Conservation (phyloP, 2,888 invertebrate genomes). For the Pammene aurita region DNA sequence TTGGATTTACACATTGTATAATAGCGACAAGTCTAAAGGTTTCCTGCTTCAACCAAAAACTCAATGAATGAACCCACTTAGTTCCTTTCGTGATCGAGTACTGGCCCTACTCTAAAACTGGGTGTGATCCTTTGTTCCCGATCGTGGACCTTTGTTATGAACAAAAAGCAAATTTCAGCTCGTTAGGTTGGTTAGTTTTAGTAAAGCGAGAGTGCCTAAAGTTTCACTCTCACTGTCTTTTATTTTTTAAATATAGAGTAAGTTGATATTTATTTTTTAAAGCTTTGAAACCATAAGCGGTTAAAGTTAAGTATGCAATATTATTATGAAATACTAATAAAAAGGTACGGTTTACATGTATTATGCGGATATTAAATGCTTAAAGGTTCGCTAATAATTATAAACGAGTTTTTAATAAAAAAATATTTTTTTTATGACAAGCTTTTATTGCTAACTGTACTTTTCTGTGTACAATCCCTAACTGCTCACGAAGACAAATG, state of each 20-base stretch:
- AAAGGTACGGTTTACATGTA: no score
- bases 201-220: conserved; percentile 13
- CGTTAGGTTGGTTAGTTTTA: conserved; percentile 30
- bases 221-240: neutral
- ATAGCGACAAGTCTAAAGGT: conserved; percentile 11
- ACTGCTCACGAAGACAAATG: no score
- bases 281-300: neutral
- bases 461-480: no score
- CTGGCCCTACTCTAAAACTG: conserved; percentile 29
- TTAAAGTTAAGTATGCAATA: neutral
- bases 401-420: no score
- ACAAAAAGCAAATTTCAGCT: conserved; percentile 35
- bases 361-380: no score
- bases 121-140: conserved; percentile 36
- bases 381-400: no score
- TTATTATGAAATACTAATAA: no score
- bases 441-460: no score
- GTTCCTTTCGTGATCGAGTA: conserved; percentile 39
- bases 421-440: no score
- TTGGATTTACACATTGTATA: no score
- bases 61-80: conserved; percentile 38
- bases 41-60: conserved; percentile 23
- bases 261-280: neutral
- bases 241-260: no score
- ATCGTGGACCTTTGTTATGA: conserved; percentile 36